Conservation (phyloP, 2,888 invertebrate species). For the Malthinus seriepunctatus region DNA sequence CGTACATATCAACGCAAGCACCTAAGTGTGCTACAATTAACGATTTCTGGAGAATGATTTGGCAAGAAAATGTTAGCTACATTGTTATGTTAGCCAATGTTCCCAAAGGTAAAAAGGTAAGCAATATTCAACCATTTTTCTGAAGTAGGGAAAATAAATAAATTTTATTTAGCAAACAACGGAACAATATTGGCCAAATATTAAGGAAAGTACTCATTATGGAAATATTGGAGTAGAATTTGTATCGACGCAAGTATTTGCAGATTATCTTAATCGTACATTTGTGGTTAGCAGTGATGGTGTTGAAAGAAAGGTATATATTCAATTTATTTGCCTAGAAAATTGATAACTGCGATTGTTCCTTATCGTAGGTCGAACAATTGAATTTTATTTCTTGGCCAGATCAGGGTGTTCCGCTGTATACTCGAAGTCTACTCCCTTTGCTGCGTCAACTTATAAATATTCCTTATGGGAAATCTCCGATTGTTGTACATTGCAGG, state of each 20-base stretch:
- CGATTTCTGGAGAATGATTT: constrained; percentile 54
- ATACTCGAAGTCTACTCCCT: constrained; percentile 30
- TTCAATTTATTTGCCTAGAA: constrained; percentile 25
- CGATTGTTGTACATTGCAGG: constrained; percentile 59
- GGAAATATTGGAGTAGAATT: constrained; percentile 48
- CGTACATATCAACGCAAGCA: constrained; percentile 52
- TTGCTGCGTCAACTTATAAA: constrained; percentile 46
- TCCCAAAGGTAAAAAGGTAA: constrained; percentile 46
- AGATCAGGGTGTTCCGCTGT: constrained; percentile 57
- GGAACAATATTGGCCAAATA: constrained; percentile 58
- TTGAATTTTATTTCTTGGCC: constrained; percentile 60
- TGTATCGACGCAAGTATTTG: constrained; percentile 44
- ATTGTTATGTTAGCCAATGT: constrained; percentile 59
- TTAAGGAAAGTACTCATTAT: constrained; percentile 50
- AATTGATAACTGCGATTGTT: constrained; percentile 9
- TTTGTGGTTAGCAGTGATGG: constrained; percentile 55
- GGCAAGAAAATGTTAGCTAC: constrained; percentile 56
- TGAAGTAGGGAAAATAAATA: constrained; percentile 53
- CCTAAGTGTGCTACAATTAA: constrained; percentile 46
- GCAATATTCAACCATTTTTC: constrained; percentile 42
- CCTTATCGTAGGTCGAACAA: constrained; percentile 54
- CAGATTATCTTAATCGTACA: constrained; percentile 50
- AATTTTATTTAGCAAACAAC: constrained; percentile 55
- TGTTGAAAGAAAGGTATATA: constrained; percentile 52
- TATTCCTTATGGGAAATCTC: constrained; percentile 43